These are phyloP conservation scores for Patella pellucida DNA, from an alignment of 2,888 invertebrate species.

Conservation along the genomic window DNA sequence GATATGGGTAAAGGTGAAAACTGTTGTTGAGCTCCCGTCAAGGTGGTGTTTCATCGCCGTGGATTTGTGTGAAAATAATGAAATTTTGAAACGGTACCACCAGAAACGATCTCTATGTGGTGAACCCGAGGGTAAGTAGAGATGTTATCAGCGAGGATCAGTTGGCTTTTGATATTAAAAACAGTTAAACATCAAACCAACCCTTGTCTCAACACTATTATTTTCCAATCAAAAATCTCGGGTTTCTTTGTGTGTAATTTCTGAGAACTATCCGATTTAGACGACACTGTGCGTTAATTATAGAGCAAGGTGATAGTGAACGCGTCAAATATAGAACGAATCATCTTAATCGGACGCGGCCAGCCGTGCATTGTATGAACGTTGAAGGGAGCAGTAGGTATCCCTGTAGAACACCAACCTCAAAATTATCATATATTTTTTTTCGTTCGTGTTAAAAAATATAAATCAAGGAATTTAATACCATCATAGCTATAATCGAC, in stretches of 20 bases:
- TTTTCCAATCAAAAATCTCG: constrained; percentile 11
- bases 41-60: no score
- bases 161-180: constrained; percentile 10
- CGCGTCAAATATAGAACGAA: constrained; percentile 2
- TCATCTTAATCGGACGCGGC: constrained; percentile 7
- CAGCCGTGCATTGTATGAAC: constrained; percentile 4
- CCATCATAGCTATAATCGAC: no score
- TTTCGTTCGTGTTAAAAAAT: background rate
- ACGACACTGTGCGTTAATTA: constrained; percentile 5
- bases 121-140: background rate
- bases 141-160: constrained; percentile 6
- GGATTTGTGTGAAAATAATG: background rate
- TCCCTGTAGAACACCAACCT: background rate
- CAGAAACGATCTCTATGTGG: background rate
- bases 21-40: no score
- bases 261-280: constrained; percentile 10
- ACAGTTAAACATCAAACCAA: background rate
- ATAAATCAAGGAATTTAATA: background rate
- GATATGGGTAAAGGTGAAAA: background rate
- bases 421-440: constrained; percentile 3
- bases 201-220: constrained; percentile 9
- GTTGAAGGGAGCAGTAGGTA: background rate
- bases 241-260: constrained; percentile 7
- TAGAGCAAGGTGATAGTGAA: background rate
- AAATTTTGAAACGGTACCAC: background rate